phyloP scores from a whole-genome alignment of 2,888 invertebrate species.

The Bursaphelenchus okinawaensis region DNA sequence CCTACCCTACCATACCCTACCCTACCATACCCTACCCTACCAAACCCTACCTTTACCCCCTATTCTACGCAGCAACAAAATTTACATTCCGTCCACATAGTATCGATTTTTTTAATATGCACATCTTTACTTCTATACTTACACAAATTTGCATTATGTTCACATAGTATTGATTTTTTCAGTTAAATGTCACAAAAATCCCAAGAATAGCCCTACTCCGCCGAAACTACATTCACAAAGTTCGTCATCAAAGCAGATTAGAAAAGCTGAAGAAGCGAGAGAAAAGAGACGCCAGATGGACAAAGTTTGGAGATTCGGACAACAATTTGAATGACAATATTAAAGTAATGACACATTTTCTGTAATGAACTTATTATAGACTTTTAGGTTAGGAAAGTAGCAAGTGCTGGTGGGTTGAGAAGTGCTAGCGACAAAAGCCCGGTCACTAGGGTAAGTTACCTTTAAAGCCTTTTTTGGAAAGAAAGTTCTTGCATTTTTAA shows the following conservation, averaged over 20 bases:
- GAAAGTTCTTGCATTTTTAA: slow-evolving; percentile 5
- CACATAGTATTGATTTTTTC: too few species aligned
- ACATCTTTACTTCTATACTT: too few species aligned
- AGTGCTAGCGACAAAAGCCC: background rate
- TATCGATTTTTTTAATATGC: too few species aligned
- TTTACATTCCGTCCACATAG: too few species aligned
- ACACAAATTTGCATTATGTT: too few species aligned
- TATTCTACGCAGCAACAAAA: too few species aligned
- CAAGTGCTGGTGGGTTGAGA: background rate
- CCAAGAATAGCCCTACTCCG: background rate
- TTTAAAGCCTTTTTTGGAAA: background rate
- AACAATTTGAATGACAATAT: background rate
- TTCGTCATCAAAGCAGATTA: too few species aligned
- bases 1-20: too few species aligned
- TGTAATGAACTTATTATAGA: background rate
- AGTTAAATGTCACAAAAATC: background rate
- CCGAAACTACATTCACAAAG: too few species aligned
- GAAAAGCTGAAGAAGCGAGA: too few species aligned
- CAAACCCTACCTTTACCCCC: too few species aligned
- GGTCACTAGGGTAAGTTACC: slow-evolving; percentile 6
- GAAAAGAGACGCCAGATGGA: background rate
- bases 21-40: too few species aligned
- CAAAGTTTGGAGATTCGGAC: background rate
- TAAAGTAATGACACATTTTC: background rate
- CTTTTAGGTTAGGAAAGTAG: slow-evolving; percentile 9